These are phyloP conservation scores for Tortrix viridana DNA, from an alignment of 2,888 invertebrate species.

Conservation along the genomic window DNA sequence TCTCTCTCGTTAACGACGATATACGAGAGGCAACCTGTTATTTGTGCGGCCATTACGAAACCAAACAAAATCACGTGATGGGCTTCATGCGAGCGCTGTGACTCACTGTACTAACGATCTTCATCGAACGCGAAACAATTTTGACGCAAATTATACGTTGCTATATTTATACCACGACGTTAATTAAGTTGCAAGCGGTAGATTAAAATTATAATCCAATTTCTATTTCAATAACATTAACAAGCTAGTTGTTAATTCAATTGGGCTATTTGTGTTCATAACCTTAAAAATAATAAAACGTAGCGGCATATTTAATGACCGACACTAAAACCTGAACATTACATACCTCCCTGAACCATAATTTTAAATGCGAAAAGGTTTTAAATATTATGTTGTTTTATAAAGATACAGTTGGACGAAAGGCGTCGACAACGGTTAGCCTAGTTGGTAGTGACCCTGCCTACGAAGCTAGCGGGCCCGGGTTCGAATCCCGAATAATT, in stretches of 20 bases:
- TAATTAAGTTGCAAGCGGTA: constrained; percentile 75
- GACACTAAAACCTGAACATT: background rate
- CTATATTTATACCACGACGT: constrained; percentile 68
- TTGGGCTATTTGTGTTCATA: constrained; percentile 65
- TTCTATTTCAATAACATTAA: constrained; percentile 78
- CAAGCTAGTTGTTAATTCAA: constrained; percentile 66
- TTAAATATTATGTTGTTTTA: too few relatives aligned
- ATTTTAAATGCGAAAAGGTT: too few relatives aligned
- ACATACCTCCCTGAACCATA: background rate
- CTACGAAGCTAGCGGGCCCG: too few relatives aligned
- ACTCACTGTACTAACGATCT: constrained; percentile 70
- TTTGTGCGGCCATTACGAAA: constrained; percentile 73
- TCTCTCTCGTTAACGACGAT: constrained; percentile 68
- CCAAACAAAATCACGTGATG: constrained; percentile 78
- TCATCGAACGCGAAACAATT: constrained; percentile 77
- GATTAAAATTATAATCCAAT: constrained; percentile 79
- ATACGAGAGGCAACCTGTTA: constrained; percentile 68
- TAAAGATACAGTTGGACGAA: too few relatives aligned
- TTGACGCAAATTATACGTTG: constrained; percentile 81
- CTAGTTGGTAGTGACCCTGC: too few relatives aligned
- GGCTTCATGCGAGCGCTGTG: constrained; percentile 52
- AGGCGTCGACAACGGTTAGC: too few relatives aligned
- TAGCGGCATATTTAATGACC: constrained; percentile 16
- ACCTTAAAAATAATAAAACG: constrained; percentile 40
- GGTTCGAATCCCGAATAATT: too few relatives aligned